Conservation (phyloP, 2,797 vertebrate species). For the Galagoides demidoff region DNA sequence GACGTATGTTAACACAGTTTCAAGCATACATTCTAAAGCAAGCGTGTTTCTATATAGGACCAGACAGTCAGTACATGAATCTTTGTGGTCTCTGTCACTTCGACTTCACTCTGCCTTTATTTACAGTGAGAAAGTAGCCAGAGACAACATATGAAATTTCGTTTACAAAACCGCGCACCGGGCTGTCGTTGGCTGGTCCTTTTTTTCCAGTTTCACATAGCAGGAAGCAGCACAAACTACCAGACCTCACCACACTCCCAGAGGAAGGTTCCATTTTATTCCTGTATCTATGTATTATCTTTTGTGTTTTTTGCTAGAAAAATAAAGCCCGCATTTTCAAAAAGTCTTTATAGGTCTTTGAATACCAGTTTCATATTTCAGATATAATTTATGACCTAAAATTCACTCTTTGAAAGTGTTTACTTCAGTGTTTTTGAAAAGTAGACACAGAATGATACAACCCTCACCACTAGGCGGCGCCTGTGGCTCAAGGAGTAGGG, state of each 20-base stretch:
- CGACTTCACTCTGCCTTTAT: neutral
- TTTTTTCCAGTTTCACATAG: neutral
- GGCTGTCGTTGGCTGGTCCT: neutral
- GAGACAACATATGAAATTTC: neutral
- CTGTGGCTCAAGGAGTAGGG: no score
- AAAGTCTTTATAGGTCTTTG: neutral
- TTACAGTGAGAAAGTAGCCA: neutral
- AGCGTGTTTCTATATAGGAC: neutral
- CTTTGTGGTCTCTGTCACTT: neutral
- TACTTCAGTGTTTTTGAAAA: neutral
- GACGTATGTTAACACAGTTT: neutral
- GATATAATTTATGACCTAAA: neutral
- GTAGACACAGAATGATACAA: neutral
- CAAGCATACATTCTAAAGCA: neutral
- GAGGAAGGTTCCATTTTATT: neutral
- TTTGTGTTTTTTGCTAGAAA: slow-evolving; percentile 1
- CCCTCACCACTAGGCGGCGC: neutral
- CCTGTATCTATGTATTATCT: neutral
- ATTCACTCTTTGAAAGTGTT: neutral
- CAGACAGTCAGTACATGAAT: neutral
- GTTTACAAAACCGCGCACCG: neutral
- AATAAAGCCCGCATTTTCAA: neutral
- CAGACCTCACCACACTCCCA: neutral
- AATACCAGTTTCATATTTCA: neutral
- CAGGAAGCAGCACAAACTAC: neutral